Percentiles rank a stretch among this genome's conserved stretches.
These are phyloP conservation scores for Sinohyriopsis cumingii DNA, from an alignment of 2,888 invertebrate genomes.

Conservation along the genomic window DNA sequence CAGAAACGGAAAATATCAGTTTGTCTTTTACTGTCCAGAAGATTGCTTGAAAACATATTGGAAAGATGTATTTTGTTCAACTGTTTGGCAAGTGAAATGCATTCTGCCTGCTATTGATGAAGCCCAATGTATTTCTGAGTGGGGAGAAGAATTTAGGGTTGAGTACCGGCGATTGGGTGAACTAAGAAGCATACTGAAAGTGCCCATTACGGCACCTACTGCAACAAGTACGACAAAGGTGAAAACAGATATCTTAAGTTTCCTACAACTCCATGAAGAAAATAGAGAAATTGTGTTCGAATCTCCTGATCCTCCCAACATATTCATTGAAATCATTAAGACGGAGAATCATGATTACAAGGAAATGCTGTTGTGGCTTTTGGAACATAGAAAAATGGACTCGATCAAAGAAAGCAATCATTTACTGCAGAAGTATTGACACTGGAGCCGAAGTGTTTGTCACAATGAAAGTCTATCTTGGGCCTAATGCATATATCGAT, in stretches of 20 bases:
- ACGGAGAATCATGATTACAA: conserved; percentile 6
- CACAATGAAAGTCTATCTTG: conserved; percentile 18
- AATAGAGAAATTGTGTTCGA: conserved; percentile 13
- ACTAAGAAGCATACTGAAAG: conserved; percentile 19
- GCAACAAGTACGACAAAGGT: conserved; percentile 21
- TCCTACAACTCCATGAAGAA: conserved; percentile 13
- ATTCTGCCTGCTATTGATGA: conserved; percentile 26
- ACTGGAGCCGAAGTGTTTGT: conserved; percentile 27
- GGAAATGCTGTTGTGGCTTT: conserved; percentile 12
- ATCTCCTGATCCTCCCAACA: conserved; percentile 18
- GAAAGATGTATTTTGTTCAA: conserved; percentile 18
- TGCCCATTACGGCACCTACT: conserved; percentile 22
- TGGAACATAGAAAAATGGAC: conserved; percentile 15
- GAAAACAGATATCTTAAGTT: conserved; percentile 22
- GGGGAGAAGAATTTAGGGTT: conserved; percentile 33
- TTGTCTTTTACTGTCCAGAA: conserved; percentile 30
- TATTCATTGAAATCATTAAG: conserved; percentile 19
- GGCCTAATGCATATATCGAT: conserved; percentile 19
- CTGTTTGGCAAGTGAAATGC: conserved; percentile 19
- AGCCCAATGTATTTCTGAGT: conserved; percentile 39
- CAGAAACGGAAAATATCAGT: too few relatives aligned
- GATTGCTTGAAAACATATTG: conserved; percentile 23
- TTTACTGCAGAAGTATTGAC: conserved; percentile 33
- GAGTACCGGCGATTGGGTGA: conserved; percentile 13
- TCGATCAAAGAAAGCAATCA: conserved; percentile 21